These are phyloP conservation scores for Oryzias sinensis DNA, from an alignment of 2,797 vertebrate genomes.

Conservation along the genomic window DNA sequence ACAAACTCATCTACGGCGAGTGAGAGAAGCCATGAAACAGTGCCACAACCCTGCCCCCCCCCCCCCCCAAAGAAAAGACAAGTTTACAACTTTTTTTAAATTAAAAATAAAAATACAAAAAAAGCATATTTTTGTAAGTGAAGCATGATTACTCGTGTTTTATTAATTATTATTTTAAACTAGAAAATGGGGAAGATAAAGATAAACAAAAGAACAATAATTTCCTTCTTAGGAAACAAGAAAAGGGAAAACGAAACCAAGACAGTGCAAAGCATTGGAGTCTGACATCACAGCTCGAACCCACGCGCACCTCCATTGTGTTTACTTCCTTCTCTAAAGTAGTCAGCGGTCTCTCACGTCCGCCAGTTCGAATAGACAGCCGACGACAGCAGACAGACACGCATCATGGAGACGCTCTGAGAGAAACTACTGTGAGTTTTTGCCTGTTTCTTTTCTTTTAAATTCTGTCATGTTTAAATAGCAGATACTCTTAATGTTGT, in stretches of 20 bases:
- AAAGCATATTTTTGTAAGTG: too few species aligned
- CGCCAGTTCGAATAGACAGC: not conserved
- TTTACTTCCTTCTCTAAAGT: constrained; percentile 44
- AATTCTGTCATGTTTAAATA: too few species aligned
- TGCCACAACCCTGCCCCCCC: too few species aligned
- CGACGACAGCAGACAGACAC: constrained; percentile 7
- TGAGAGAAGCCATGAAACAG: not conserved
- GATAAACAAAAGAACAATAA: not conserved
- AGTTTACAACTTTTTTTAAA: not conserved
- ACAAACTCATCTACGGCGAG: constrained; percentile 46
- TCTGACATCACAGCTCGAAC: constrained; percentile 1
- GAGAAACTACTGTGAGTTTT: too few species aligned
- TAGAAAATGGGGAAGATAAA: not conserved
- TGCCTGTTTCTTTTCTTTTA: too few species aligned
- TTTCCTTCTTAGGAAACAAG: constrained; percentile 23
- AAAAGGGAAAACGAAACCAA: constrained; percentile 57
- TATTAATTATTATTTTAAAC: not conserved
- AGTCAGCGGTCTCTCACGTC: not conserved
- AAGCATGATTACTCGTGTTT: not conserved
- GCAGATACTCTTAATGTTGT: too few species aligned
- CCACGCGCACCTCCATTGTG: constrained; percentile 30
- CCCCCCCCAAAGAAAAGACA: too few species aligned
- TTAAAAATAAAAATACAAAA: not conserved
- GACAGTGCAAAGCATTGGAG: not conserved
- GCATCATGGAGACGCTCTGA: not conserved